phyloP scores from a whole-genome alignment of 2,797 vertebrate species.

The Enteromius viviparus region DNA sequence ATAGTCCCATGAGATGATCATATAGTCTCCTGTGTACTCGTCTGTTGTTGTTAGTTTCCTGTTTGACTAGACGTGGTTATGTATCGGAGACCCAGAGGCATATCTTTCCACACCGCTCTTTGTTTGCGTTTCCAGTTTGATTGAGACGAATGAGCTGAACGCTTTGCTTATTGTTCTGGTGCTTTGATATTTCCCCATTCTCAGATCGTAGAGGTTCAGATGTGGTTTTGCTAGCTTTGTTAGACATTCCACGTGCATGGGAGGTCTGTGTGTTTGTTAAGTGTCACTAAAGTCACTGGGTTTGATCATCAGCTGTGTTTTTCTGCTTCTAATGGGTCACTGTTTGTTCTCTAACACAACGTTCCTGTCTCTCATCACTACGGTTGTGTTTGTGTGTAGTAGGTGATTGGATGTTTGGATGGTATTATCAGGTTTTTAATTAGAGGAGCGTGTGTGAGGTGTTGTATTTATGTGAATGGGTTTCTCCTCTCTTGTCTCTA shows the following conservation, averaged over 20 bases:
- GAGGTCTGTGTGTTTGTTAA: slow-evolving; percentile 49
- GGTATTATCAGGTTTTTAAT: background rate
- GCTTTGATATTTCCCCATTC: slow-evolving; percentile 7
- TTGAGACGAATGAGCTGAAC: slow-evolving; percentile 23
- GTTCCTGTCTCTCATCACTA: slow-evolving; percentile 17
- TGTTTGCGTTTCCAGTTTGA: slow-evolving; percentile 26
- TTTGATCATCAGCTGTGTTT: slow-evolving; percentile 15
- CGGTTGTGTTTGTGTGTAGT: slow-evolving; percentile 21
- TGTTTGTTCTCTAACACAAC: slow-evolving; percentile 36
- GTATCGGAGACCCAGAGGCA: background rate
- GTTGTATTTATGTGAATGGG: background rate
- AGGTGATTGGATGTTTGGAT: slow-evolving; percentile 15
- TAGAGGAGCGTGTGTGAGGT: background rate
- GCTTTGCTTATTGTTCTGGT: slow-evolving; percentile 36
- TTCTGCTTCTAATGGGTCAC: background rate
- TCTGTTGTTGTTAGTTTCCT: slow-evolving; percentile 22
- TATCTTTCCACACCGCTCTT: slow-evolving; percentile 9
- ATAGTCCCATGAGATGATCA: background rate
- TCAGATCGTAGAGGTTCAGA: slow-evolving; percentile 35
- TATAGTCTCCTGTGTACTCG: background rate
- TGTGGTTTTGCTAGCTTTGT: slow-evolving; percentile 29
- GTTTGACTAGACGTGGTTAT: background rate
- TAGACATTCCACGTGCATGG: slow-evolving; percentile 15
- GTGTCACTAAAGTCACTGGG: background rate
- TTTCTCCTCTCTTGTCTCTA: slow-evolving; percentile 65